Base-by-base conservation (phyloP, 2,113 vertebrate genomes). In the Cavia aperea region DNA sequence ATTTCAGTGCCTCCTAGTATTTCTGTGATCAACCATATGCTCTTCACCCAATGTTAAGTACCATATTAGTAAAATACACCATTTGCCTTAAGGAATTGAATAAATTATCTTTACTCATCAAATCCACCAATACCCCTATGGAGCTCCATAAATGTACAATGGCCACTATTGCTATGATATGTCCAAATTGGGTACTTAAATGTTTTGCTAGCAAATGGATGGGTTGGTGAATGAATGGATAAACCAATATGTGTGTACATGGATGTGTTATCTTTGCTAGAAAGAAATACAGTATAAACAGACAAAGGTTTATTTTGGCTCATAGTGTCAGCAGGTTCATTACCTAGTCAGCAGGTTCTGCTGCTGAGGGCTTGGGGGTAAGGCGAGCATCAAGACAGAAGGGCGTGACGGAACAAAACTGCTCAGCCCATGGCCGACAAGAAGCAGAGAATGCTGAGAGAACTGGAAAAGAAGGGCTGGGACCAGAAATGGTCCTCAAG, bases 81-180 rank as follows among this genome's bases (percentile, higher is more conserved):
- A 86, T 70, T 78, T 77, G 82, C 15, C 49, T 89, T 93, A 65
- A 92, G 43, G 43, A 86, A 88, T 88, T 62, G 18, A 43, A 77
- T 46, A 86, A 93, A 72, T 86, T 72, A 86, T 86, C 51, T 78
- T 93, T 82, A 78, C 16, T 89, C 54, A 83, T 78, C n/a, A 83
- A 43, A 78, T 4, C n/a, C 66, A 51, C 8, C 33, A 78, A 65
- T 12, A 72, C 19, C 4, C 4, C 70, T 72, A 65, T n/a, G 8
- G 29, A 78, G 81, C 54, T 87, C 54, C 68, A 54, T 12, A 78
- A 36, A 72, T 46, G 7, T 2, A 51, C 66, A 56, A 19, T 26
- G 33, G 29, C 86, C n/a, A 77, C 58, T 68, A 26, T 58, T 72
- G 60, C 33, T 65, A 89, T 82, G 36, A 60, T 10, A 91, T 21